phyloP scores from a whole-genome alignment of 2,113 vertebrate species.

The Sander vitreus region DNA sequence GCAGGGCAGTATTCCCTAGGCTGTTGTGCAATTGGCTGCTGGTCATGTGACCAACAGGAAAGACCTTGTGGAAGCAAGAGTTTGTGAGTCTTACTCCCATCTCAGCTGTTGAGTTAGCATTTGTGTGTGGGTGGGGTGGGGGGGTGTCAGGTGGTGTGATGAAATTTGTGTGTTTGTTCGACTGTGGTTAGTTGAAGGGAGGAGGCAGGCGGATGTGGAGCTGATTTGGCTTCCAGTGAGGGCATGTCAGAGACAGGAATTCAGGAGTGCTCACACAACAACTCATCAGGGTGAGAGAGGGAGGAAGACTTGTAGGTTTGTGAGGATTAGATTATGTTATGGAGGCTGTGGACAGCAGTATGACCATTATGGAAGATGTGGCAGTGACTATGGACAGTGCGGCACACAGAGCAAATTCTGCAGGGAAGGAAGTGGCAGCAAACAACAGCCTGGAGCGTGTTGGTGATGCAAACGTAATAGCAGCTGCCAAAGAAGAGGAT shows the following conservation, averaged over 20 bases:
- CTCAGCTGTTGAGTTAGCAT: conserved; percentile 37
- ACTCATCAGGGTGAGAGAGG: conserved; percentile 27
- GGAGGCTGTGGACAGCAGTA: conserved; percentile 18
- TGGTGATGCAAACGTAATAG: background rate
- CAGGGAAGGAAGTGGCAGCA: background rate
- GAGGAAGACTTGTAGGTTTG: conserved; percentile 17
- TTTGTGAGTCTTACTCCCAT: conserved; percentile 50
- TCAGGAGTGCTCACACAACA: conserved; percentile 58
- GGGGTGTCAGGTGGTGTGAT: conserved; percentile 59
- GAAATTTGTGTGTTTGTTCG: conserved; percentile 53
- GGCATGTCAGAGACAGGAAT: conserved; percentile 76
- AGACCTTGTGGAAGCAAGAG: conserved; percentile 51
- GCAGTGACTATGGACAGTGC: background rate
- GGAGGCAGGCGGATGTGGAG: conserved; percentile 49
- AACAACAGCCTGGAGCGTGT: background rate
- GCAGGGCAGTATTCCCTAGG: conserved; percentile 24
- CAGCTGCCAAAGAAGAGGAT: conserved; percentile 1
- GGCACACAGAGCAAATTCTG: background rate
- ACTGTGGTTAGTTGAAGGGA: conserved; percentile 45
- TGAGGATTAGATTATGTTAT: conserved; percentile 10
- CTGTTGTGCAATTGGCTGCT: conserved; percentile 56
- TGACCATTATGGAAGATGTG: conserved; percentile 12
- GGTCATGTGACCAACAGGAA: conserved; percentile 65
- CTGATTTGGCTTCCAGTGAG: conserved; percentile 66
- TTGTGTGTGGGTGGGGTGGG: background rate